phyloP scores from a whole-genome alignment of 2,888 invertebrate species.

The Brachylomia viminalis region DNA sequence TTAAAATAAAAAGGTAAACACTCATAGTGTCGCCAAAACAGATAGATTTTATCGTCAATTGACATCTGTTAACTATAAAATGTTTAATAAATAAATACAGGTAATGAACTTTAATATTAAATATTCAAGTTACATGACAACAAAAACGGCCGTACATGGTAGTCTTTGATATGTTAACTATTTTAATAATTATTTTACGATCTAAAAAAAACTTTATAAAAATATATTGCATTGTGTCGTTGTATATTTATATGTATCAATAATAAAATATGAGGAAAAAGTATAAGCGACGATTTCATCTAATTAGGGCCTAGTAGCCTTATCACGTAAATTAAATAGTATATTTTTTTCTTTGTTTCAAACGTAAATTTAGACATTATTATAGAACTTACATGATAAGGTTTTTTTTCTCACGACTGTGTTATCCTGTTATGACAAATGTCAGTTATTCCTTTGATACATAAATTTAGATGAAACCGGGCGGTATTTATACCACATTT shows the following conservation, averaged over 20 bases:
- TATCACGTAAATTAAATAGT: constrained; percentile 49
- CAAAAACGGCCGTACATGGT: constrained; percentile 73
- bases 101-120: constrained; percentile 75
- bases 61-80: constrained; percentile 78
- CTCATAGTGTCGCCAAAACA: constrained; percentile 84
- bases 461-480: constrained; percentile 54
- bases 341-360: constrained; percentile 54
- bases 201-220: constrained; percentile 82
- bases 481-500: constrained; percentile 48
- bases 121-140: constrained; percentile 77
- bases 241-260: constrained; percentile 83
- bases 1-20: constrained; percentile 80
- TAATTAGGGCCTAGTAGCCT: constrained; percentile 51
- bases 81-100: constrained; percentile 76
- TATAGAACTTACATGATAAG: constrained; percentile 49
- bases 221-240: constrained; percentile 88
- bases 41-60: constrained; percentile 80
- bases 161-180: constrained; percentile 84
- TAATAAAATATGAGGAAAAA: constrained; percentile 76
- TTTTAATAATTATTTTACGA: constrained; percentile 71
- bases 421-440: constrained; percentile 35
- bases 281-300: constrained; percentile 65
- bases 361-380: constrained; percentile 35
- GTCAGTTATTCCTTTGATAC: constrained; percentile 3
- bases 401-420: constrained; percentile 17